Evolutionary conservation across 2,113 vertebrate genomes (phyloP).

Genomic region (Labeo catla): DNA sequence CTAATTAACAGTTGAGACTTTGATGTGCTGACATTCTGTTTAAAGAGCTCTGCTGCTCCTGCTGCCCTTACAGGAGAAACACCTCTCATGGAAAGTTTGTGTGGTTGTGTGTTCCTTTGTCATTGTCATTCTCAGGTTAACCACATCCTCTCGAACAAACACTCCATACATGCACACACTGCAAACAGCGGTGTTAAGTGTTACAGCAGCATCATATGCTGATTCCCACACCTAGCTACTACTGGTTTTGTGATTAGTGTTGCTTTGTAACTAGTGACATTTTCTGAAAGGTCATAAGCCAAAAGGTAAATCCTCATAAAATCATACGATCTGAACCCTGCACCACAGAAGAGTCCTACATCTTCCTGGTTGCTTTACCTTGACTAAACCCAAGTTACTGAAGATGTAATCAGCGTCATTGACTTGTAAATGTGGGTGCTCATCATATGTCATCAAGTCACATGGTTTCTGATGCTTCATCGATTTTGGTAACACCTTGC

Average conservation of each 20-base stretch:
- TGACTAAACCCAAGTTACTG: neutral
- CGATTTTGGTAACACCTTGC: too few species aligned
- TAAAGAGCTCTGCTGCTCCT: neutral
- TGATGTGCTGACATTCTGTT: neutral
- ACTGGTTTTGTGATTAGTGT: neutral
- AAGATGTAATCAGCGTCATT: neutral
- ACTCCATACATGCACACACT: neutral
- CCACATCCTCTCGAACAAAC: constrained; percentile 29
- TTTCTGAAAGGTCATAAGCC: neutral
- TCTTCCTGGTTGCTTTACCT: neutral
- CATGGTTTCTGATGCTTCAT: too few species aligned
- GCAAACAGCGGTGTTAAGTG: neutral
- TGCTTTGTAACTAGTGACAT: neutral
- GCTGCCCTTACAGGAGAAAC: neutral
- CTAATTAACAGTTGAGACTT: neutral
- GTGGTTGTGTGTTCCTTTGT: constrained; percentile 3
- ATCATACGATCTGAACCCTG: neutral
- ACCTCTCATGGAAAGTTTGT: constrained; percentile 15
- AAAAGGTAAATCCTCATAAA: neutral
- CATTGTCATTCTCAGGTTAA: constrained; percentile 13
- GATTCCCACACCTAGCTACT: neutral
- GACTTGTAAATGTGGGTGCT: neutral
- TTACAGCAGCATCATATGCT: neutral
- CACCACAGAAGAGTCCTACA: neutral
- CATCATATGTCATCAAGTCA: too few species aligned